Evolutionary conservation across 2,113 vertebrate genomes (phyloP).

Genomic region (Ictalurus punctatus): DNA sequence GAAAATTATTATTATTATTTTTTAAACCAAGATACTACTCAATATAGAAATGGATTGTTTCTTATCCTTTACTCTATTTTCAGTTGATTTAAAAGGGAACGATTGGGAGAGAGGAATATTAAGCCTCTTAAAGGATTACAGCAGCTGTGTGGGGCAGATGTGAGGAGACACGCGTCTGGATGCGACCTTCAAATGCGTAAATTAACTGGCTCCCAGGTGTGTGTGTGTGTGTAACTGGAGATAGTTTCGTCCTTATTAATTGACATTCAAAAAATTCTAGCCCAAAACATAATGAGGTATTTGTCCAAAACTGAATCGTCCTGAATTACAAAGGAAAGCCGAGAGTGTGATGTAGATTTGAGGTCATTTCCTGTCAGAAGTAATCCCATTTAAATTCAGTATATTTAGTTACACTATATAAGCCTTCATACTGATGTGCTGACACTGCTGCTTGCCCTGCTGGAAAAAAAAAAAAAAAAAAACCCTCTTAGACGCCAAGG

Average conservation of each 20-base stretch:
- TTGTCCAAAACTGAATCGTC: background rate
- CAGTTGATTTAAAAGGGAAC: background rate
- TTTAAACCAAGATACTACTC: background rate
- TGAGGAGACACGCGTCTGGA: constrained; percentile 11
- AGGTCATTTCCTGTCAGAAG: background rate
- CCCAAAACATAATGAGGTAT: background rate
- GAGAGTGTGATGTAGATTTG: background rate
- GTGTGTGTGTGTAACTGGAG: background rate
- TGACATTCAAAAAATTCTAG: background rate
- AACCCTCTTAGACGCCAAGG: background rate
- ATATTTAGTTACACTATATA: background rate
- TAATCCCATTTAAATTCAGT: background rate
- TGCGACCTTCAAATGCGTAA: constrained; percentile 21
- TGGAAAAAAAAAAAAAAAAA: background rate
- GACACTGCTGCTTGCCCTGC: background rate
- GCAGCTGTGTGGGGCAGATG: constrained; percentile 38
- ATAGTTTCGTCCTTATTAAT: background rate
- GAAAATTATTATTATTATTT: background rate
- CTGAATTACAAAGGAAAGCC: background rate
- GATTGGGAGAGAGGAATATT: constrained; percentile 4
- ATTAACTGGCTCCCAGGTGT: background rate
- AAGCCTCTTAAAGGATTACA: constrained; percentile 45
- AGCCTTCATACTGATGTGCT: background rate
- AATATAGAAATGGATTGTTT: background rate
- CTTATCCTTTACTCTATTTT: background rate